These are phyloP conservation scores for Trichacis sp. DNA, from an alignment of 2,888 invertebrate species.

Conservation along the genomic window DNA sequence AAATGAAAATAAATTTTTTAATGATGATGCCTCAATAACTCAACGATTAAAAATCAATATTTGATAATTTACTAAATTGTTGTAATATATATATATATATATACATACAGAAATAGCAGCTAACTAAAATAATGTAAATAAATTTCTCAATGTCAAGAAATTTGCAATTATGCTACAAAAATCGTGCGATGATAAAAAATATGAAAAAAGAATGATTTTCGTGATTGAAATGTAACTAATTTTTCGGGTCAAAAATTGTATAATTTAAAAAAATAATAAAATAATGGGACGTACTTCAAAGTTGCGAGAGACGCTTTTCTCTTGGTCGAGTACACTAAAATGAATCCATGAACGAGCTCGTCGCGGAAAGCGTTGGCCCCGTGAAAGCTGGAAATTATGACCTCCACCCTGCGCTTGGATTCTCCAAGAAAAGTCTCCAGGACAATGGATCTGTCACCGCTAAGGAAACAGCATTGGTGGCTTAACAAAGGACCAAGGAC, in stretches of 20 bases:
- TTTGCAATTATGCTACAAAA: no score
- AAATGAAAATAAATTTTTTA: no score
- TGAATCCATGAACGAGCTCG: conserved; percentile 93
- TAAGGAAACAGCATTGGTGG: conserved; percentile 88
- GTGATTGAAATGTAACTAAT: conserved; percentile 3
- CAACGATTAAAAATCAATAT: no score
- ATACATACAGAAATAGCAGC: no score
- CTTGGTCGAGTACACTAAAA: conserved; percentile 94
- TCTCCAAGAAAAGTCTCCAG: conserved; percentile 93
- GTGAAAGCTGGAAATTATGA: conserved; percentile 95
- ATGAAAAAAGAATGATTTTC: conserved; percentile 4
- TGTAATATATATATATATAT: no score
- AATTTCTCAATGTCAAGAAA: no score
- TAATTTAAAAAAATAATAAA: background rate
- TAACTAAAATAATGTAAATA: no score
- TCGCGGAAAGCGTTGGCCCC: conserved; percentile 92
- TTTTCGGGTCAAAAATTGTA: no score
- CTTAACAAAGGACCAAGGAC: conserved; percentile 88
- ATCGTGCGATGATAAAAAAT: conserved; percentile 7
- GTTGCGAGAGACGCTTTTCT: conserved; percentile 94
- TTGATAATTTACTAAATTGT: no score
- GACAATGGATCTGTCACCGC: conserved; percentile 88
- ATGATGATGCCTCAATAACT: no score
- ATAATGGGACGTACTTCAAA: conserved; percentile 76
- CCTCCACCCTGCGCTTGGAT: conserved; percentile 88